These are phyloP conservation scores for Pelodytes ibericus DNA, from an alignment of 2,797 vertebrate species.

Conservation along the genomic window DNA sequence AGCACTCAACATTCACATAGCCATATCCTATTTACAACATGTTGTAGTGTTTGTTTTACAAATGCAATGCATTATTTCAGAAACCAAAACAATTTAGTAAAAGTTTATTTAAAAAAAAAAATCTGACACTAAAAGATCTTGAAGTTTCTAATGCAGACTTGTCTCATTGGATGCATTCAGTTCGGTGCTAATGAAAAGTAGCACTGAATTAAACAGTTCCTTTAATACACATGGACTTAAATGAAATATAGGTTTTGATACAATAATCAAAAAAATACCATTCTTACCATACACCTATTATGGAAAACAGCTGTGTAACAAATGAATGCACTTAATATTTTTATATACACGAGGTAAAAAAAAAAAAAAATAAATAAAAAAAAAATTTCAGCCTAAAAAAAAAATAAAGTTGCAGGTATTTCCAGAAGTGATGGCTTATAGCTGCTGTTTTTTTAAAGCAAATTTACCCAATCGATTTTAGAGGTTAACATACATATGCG, in stretches of 20 bases:
- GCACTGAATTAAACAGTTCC: background rate
- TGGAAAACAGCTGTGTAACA: conserved; percentile 12
- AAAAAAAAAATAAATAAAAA: no score
- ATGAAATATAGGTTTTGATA: background rate
- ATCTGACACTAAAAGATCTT: conserved; percentile 10
- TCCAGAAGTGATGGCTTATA: conserved; percentile 24
- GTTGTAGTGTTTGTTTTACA: conserved; percentile 51
- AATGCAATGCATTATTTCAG: conserved; percentile 14
- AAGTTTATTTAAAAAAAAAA: conserved; percentile 11
- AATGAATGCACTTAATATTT: conserved; percentile 26
- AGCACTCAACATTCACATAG: conserved; percentile 68
- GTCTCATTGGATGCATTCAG: background rate
- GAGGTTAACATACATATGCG: background rate
- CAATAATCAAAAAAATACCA: background rate
- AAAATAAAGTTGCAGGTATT: background rate
- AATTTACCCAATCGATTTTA: background rate
- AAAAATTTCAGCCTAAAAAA: conserved; percentile 3
- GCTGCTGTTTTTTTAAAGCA: conserved; percentile 19
- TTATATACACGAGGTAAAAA: conserved; percentile 41
- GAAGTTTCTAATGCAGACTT: conserved; percentile 4
- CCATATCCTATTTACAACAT: conserved; percentile 69
- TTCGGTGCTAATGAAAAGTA: background rate
- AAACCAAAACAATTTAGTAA: conserved; percentile 8
- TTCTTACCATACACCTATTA: background rate
- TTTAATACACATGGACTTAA: background rate